Conservation (phyloP, 2,113 vertebrate genomes). For the Bostrychus sinensis region DNA sequence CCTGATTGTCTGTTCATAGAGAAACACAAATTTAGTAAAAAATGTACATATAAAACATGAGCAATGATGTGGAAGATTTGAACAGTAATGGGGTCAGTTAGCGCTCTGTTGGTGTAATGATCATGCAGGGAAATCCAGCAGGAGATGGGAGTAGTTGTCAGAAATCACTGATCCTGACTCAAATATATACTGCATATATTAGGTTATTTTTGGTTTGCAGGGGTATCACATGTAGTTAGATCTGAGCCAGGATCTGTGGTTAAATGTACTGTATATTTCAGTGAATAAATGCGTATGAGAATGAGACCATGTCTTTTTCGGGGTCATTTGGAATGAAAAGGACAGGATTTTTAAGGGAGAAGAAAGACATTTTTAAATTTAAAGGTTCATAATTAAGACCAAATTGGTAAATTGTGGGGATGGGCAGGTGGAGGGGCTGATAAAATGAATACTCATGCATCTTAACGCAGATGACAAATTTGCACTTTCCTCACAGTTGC, state of each 20-base stretch:
- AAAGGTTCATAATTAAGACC: constrained; percentile 29
- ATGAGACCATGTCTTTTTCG: constrained; percentile 36
- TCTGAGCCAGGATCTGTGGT: constrained; percentile 58
- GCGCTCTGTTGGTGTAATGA: constrained; percentile 56
- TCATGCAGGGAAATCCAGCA: constrained; percentile 54
- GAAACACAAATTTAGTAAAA: constrained; percentile 22
- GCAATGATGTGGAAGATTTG: constrained; percentile 47
- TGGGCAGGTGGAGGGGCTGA: constrained; percentile 50
- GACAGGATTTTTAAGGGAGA: constrained; percentile 27
- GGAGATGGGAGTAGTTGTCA: constrained; percentile 22
- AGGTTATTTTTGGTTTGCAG: constrained; percentile 4
- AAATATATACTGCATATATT: constrained; percentile 21
- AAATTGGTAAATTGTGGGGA: constrained; percentile 42
- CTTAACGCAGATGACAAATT: constrained; percentile 69
- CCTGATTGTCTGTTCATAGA: constrained; percentile 88
- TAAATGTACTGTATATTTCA: constrained; percentile 44
- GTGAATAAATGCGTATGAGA: constrained; percentile 43
- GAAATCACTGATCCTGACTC: constrained; percentile 46
- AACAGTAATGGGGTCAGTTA: constrained; percentile 45
- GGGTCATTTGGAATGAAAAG: constrained; percentile 38
- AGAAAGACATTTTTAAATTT: constrained; percentile 54
- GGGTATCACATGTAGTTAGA: neutral
- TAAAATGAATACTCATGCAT: constrained; percentile 68
- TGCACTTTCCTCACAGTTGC: constrained; percentile 65
- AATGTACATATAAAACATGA: constrained; percentile 10